A percentile compares a stretch with the other conserved stretches of the same genome.
Conservation (phyloP, 2,113 vertebrate species). For the Nothoprocta perdicaria region DNA sequence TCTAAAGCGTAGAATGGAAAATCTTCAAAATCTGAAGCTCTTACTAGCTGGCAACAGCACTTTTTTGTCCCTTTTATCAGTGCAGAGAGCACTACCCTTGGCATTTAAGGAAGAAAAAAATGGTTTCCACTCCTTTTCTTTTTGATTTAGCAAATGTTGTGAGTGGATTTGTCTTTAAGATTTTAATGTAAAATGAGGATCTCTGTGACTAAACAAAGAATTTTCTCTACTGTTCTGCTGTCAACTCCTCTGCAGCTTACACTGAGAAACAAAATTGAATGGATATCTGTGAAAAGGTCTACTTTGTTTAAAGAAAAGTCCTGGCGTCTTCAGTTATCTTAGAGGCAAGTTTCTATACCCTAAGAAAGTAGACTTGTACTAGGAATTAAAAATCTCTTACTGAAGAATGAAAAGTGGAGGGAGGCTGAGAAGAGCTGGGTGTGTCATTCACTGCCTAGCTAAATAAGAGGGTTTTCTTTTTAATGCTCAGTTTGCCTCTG, state of each 20-base stretch:
- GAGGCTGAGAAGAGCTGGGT: neutral
- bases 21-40: neutral
- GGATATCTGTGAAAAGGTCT: neutral
- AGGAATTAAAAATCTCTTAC: slow-evolving; percentile 4
- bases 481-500: neutral
- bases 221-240: neutral
- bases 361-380: neutral
- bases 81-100: neutral
- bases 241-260: neutral
- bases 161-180: neutral
- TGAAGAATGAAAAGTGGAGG: neutral
- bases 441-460: neutral
- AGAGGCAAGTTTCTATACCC: neutral
- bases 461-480: neutral
- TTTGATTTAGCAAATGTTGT: neutral
- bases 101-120: neutral
- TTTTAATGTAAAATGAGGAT: neutral
- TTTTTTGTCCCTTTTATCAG: neutral
- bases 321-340: neutral
- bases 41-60: neutral
- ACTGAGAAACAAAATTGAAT: neutral
- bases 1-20: neutral
- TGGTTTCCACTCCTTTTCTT: neutral
- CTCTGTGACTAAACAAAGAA: neutral
- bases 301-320: neutral